Evolutionary conservation across 2,888 invertebrate genomes (phyloP).

Genomic region (Proisotoma minuta): DNA sequence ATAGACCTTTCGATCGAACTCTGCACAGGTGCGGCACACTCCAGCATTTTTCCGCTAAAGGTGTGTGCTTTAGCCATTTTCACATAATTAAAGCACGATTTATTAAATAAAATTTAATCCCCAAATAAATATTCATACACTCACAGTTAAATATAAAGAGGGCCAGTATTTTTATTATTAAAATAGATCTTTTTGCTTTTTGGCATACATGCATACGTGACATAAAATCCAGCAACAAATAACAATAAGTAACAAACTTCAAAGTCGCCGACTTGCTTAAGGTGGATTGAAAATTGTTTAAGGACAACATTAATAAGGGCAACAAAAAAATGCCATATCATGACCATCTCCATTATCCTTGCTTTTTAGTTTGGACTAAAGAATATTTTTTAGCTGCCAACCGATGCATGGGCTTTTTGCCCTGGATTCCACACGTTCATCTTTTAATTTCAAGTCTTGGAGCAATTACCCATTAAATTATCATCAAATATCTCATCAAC

Average conservation of each 20-base stretch:
- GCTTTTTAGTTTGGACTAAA: constrained; percentile 21
- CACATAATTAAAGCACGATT: background rate
- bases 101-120: too few relatives aligned
- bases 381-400: constrained; percentile 32
- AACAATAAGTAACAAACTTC: background rate
- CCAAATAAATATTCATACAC: too few relatives aligned
- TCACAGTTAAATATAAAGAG: too few relatives aligned
- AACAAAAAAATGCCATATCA: constrained; percentile 32
- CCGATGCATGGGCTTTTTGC: constrained; percentile 41
- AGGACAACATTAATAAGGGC: constrained; percentile 11
- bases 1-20: constrained; percentile 9
- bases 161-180: too few relatives aligned
- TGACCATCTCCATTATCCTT: constrained; percentile 22
- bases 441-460: constrained; percentile 34
- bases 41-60: background rate
- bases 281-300: background rate
- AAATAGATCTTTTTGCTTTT: too few relatives aligned
- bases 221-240: background rate
- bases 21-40: constrained; percentile 13
- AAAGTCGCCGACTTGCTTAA: constrained; percentile 2
- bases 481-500: constrained; percentile 14
- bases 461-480: constrained; percentile 26
- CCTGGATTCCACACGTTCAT: constrained; percentile 36
- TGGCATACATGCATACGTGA: too few relatives aligned
- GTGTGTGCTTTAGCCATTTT: background rate